These are phyloP conservation scores for Abramis brama DNA, from an alignment of 2,113 vertebrate genomes.

Conservation along the genomic window DNA sequence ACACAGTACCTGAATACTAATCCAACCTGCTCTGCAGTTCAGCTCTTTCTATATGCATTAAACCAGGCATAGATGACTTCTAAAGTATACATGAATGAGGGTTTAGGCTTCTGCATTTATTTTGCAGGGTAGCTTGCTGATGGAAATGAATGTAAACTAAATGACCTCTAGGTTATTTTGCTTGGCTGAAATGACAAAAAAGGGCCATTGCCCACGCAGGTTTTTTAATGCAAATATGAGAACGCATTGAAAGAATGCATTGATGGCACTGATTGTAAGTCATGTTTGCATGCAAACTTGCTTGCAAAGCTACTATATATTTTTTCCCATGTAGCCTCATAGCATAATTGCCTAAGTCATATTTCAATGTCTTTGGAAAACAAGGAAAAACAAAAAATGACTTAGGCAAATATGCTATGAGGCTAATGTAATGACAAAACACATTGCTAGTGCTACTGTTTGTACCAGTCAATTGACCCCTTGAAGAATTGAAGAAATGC, in stretches of 20 bases:
- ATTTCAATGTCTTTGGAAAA: too few relatives aligned
- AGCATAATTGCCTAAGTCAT: too few relatives aligned
- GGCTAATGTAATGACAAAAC: background rate
- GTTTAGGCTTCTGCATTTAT: background rate
- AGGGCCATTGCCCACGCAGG: background rate
- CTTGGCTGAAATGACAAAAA: background rate
- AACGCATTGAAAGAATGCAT: background rate
- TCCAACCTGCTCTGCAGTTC: constrained; percentile 30
- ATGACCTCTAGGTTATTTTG: constrained; percentile 8
- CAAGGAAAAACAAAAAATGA: too few relatives aligned
- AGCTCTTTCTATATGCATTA: constrained; percentile 12
- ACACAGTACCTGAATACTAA: constrained; percentile 44
- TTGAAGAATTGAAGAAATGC: background rate
- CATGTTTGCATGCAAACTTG: background rate
- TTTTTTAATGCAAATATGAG: background rate
- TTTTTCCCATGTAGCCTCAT: too few relatives aligned
- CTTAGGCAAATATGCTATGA: too few relatives aligned
- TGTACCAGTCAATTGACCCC: background rate
- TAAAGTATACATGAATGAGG: background rate
- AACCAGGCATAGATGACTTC: constrained; percentile 1
- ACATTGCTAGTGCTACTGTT: background rate
- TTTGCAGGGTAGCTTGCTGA: background rate
- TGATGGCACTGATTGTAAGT: background rate
- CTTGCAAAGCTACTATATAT: background rate
- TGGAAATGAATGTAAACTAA: background rate